Evolutionary conservation across 2,888 invertebrate species (phyloP).

Genomic region (Xanthorhoe spadicearia): DNA sequence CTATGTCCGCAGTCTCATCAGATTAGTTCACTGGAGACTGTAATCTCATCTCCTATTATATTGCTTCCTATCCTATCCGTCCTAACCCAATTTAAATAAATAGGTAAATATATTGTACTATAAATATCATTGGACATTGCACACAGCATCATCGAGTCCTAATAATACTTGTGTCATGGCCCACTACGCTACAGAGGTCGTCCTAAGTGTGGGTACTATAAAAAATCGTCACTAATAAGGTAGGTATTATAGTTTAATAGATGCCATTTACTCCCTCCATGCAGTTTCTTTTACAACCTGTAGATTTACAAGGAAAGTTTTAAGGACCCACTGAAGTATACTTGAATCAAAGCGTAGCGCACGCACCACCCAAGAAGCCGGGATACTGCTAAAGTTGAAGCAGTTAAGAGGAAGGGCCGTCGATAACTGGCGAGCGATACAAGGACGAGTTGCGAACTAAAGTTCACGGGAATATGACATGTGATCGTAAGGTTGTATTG

Average conservation of each 20-base stretch:
- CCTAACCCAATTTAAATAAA: no score
- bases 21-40: not conserved
- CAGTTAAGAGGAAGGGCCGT: constrained; percentile 38
- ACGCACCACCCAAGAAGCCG: constrained; percentile 46
- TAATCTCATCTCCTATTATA: no score
- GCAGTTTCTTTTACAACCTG: not conserved
- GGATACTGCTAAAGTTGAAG: constrained; percentile 62
- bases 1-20: not conserved
- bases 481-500: constrained; percentile 51
- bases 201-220: no score
- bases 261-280: not conserved
- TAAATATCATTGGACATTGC: no score
- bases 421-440: constrained; percentile 53
- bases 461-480: constrained; percentile 50
- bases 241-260: not conserved
- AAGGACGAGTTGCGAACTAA: constrained; percentile 26
- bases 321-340: constrained; percentile 11
- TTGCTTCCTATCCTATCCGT: no score
- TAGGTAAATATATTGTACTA: no score
- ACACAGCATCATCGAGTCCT: no score
- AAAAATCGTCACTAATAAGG: no score
- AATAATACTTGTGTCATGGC: no score
- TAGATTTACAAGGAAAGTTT: constrained; percentile 12
- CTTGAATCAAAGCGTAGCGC: constrained; percentile 43
- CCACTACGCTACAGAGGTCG: no score